phyloP scores from a whole-genome alignment of 2,113 vertebrate genomes.

The Passer domesticus region DNA sequence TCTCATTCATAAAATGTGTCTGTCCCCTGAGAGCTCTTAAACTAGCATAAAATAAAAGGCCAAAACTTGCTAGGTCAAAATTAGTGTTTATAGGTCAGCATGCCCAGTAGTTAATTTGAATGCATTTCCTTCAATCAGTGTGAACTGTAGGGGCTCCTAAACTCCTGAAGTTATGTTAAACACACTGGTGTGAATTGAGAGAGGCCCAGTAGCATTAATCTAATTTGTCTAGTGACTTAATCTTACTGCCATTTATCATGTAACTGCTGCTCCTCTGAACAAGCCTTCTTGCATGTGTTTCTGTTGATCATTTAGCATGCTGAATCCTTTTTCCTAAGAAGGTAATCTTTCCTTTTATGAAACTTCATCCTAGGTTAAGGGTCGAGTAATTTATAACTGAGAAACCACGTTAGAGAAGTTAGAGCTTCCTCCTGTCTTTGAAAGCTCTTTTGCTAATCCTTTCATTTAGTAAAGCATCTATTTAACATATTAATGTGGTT shows the following conservation, averaged over 20 bases:
- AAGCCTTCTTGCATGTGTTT: background rate
- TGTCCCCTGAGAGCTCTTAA: background rate
- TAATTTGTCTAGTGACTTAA: slow-evolving; percentile 25
- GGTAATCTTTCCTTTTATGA: slow-evolving; percentile 13
- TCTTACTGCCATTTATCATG: background rate
- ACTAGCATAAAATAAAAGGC: background rate
- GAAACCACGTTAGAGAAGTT: background rate
- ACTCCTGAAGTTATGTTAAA: background rate
- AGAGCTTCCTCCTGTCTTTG: slow-evolving; percentile 4
- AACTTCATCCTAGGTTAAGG: background rate
- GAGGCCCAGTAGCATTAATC: background rate
- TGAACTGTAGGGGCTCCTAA: background rate
- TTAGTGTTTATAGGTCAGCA: background rate
- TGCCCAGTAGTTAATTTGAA: background rate
- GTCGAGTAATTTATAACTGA: slow-evolving; percentile 8
- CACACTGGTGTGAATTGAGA: background rate
- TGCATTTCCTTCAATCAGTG: background rate
- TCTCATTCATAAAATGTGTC: slow-evolving; percentile 17
- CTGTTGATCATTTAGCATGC: background rate
- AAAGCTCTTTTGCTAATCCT: slow-evolving; percentile 5
- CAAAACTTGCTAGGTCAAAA: background rate
- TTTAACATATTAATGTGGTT: background rate
- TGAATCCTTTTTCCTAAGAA: slow-evolving; percentile 2
- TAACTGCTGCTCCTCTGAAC: background rate
- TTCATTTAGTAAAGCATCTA: background rate